Conservation (phyloP, 1,140 invertebrate genomes). For the Nebria ingens region DNA sequence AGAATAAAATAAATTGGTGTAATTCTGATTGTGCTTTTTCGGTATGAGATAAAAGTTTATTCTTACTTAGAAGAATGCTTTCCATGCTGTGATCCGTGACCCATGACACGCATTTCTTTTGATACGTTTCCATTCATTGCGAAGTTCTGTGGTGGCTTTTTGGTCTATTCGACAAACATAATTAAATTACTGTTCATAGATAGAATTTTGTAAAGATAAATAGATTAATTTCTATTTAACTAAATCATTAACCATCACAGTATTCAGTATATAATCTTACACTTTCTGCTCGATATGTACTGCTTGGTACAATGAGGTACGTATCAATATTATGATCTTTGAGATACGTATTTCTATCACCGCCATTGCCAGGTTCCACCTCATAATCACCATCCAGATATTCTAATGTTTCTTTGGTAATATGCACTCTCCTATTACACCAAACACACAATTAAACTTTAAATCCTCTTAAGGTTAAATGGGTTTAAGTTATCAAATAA, state of each 20-base stretch:
- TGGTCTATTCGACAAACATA: slow-evolving; percentile 34
- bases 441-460: too few species aligned
- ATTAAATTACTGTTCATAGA: too few species aligned
- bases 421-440: slow-evolving; percentile 86
- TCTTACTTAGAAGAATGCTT: slow-evolving; percentile 60
- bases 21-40: neutral
- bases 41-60: neutral
- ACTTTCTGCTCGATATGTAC: slow-evolving; percentile 56
- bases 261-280: neutral
- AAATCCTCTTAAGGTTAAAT: too few species aligned
- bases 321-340: slow-evolving; percentile 89
- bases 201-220: too few species aligned
- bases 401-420: slow-evolving; percentile 81
- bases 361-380: slow-evolving; percentile 79
- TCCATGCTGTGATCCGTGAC: slow-evolving; percentile 58
- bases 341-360: slow-evolving; percentile 73
- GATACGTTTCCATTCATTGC: slow-evolving; percentile 68
- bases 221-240: too few species aligned
- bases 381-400: slow-evolving; percentile 80
- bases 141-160: slow-evolving; percentile 45
- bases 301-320: slow-evolving; percentile 73
- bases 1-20: neutral
- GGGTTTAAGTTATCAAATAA: too few species aligned
- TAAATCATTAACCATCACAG: too few species aligned
- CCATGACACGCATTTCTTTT: slow-evolving; percentile 81